Conservation (phyloP, 2,113 vertebrate genomes). For the Syrmaticus mikado region DNA sequence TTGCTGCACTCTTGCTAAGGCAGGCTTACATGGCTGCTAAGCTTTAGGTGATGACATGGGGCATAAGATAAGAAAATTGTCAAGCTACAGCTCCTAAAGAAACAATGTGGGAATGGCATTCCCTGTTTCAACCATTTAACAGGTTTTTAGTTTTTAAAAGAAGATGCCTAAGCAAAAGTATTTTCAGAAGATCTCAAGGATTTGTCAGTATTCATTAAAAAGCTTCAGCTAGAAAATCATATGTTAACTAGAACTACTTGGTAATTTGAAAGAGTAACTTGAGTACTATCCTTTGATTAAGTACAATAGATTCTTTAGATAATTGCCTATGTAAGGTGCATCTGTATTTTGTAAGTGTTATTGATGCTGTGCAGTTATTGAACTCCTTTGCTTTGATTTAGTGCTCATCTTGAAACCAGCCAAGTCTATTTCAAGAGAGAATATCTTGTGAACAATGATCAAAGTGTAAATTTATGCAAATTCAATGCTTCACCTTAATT, state of each 20-base stretch:
- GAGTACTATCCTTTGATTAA: slow-evolving; percentile 52
- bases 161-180: neutral
- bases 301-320: slow-evolving; percentile 64
- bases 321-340: slow-evolving; percentile 33
- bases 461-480: slow-evolving; percentile 82
- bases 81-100: neutral
- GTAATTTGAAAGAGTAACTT: slow-evolving; percentile 49
- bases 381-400: slow-evolving; percentile 69
- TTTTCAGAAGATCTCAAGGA: neutral
- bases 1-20: neutral
- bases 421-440: slow-evolving; percentile 70
- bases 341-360: slow-evolving; percentile 63
- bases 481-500: slow-evolving; percentile 78
- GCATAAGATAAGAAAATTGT: neutral
- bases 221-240: neutral
- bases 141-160: neutral
- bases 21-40: neutral
- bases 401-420: slow-evolving; percentile 52
- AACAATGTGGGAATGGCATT: neutral
- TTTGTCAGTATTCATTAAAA: neutral
- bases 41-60: rapidly evolving
- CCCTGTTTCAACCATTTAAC: neutral
- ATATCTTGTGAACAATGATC: slow-evolving; percentile 74
- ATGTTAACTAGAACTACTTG: neutral
- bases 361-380: slow-evolving; percentile 51